Evolutionary conservation across 2,888 invertebrate species (phyloP).

Genomic region (Epicampocera succincta): DNA sequence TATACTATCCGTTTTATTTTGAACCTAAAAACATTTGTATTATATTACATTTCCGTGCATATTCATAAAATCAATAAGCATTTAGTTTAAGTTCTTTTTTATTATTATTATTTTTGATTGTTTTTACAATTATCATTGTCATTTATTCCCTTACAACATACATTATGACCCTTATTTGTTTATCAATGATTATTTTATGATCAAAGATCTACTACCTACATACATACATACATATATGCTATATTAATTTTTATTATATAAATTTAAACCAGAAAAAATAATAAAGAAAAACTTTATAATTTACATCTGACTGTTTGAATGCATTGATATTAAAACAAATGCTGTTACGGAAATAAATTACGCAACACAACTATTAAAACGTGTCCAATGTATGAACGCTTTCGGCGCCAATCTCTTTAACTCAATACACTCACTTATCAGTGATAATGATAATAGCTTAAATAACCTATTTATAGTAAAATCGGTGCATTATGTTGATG

Average conservation of each 20-base stretch:
- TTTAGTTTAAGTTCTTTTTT: conserved; percentile 50
- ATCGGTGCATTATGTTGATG: too few relatives aligned
- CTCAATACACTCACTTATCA: too few relatives aligned
- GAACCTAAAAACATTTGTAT: conserved; percentile 62
- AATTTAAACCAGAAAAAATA: conserved; percentile 51
- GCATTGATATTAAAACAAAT: too few relatives aligned
- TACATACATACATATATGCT: conserved; percentile 49
- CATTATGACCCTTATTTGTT: conserved; percentile 42
- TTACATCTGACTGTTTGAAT: background rate
- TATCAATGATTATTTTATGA: conserved; percentile 60
- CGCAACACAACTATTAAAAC: too few relatives aligned
- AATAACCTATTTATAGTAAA: too few relatives aligned
- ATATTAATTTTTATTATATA: conserved; percentile 64
- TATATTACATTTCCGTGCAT: conserved; percentile 53
- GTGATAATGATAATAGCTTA: too few relatives aligned
- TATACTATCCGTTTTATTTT: conserved; percentile 41
- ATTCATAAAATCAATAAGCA: conserved; percentile 37
- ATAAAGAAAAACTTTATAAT: conserved; percentile 29
- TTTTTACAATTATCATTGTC: conserved; percentile 41
- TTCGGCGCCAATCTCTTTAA: too few relatives aligned
- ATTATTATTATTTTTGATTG: conserved; percentile 42
- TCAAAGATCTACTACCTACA: conserved; percentile 58
- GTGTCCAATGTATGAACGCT: too few relatives aligned
- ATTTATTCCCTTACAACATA: conserved; percentile 9
- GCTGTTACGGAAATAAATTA: too few relatives aligned